phyloP scores from a whole-genome alignment of 2,113 vertebrate species.

The Tragelaphus strepsiceros region DNA sequence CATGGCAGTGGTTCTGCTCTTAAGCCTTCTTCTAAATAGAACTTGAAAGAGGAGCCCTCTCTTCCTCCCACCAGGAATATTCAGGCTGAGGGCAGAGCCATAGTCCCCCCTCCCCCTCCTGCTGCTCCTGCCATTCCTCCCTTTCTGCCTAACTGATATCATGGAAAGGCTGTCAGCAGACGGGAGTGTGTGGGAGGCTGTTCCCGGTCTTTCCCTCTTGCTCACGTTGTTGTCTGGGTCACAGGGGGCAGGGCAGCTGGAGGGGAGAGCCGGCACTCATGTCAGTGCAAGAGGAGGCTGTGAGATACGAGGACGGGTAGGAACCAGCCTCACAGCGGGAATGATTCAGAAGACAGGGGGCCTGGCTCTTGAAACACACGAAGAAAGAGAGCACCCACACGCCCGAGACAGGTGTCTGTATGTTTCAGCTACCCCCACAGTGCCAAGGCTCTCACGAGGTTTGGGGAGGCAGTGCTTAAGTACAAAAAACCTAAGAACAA shows the following conservation, averaged over 20 bases:
- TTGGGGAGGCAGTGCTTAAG: not conserved
- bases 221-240: constrained; percentile 49
- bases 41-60: not conserved
- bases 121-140: not conserved
- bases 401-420: not conserved
- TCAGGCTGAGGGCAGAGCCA: not conserved
- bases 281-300: constrained; percentile 31
- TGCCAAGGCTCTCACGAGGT: not conserved
- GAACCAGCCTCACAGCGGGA: not conserved
- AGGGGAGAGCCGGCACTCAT: not conserved
- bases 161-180: constrained; percentile 19
- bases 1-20: not conserved
- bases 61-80: not conserved
- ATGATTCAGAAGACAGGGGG: constrained; percentile 11
- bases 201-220: not conserved
- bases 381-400: not conserved
- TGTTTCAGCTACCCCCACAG: not conserved
- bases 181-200: not conserved
- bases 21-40: not conserved
- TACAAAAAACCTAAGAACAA: not conserved
- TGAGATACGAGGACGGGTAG: not conserved
- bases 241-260: constrained; percentile 11
- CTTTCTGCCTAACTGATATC: not conserved
- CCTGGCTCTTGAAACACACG: not conserved
- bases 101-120: not conserved